Conservation (phyloP, 2,797 vertebrate species). For the Agapornis canus region DNA sequence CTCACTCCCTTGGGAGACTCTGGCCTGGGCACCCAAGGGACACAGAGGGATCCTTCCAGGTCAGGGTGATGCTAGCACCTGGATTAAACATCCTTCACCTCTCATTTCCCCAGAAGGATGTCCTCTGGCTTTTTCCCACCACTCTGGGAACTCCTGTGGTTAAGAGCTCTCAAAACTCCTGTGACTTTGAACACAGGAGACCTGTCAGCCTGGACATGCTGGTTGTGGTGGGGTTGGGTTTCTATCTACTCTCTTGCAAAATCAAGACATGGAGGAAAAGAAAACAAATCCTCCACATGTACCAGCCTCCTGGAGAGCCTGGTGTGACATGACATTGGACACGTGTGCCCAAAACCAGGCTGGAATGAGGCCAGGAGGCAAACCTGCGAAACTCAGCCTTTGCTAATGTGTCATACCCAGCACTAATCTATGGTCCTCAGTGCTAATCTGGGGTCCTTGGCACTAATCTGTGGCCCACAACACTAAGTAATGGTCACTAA, state of each 20-base stretch:
- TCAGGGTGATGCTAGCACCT: rapidly evolving
- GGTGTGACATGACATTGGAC: not conserved
- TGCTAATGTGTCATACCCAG: not conserved
- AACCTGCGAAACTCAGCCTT: not conserved
- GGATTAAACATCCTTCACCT: not conserved
- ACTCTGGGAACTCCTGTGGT: not conserved
- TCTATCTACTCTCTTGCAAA: not conserved
- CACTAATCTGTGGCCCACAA: not conserved
- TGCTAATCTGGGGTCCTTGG: not conserved
- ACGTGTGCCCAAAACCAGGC: not conserved
- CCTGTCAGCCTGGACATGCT: not conserved
- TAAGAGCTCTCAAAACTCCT: not conserved
- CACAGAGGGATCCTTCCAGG: not conserved
- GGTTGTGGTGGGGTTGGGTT: rapidly evolving
- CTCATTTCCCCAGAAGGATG: not conserved
- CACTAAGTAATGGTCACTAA: not conserved
- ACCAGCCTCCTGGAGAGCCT: not conserved
- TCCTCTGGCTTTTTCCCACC: not conserved
- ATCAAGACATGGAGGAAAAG: not conserved
- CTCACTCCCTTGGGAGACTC: not conserved
- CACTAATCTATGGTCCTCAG: not conserved
- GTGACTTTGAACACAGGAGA: not conserved
- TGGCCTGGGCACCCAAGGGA: not conserved
- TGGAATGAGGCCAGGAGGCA: not conserved
- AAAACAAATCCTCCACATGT: not conserved